phyloP scores from a whole-genome alignment of 2,888 invertebrate species.

The Andrena hattorfiana region DNA sequence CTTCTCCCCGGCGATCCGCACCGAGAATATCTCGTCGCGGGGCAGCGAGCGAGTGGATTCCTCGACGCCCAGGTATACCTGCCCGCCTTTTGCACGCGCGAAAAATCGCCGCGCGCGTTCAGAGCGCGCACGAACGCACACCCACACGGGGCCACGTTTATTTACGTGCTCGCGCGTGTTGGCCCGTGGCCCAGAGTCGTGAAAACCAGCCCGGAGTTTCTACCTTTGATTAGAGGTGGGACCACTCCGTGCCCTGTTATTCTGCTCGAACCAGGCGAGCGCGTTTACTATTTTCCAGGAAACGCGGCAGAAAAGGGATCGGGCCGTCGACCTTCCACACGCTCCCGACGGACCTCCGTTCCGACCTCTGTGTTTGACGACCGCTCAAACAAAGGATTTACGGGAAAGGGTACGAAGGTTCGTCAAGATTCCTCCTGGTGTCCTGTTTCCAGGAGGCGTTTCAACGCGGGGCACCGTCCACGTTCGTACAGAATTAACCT shows the following conservation, averaged over 20 bases:
- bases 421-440: neutral
- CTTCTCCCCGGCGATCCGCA: neutral
- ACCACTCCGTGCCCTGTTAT: constrained; percentile 61
- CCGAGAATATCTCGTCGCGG: constrained; percentile 13
- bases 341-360: constrained; percentile 19
- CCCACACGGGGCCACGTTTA: constrained; percentile 71
- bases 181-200: constrained; percentile 71
- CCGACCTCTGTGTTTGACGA: constrained; percentile 9
- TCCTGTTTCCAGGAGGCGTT: neutral
- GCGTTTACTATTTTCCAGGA: constrained; percentile 44
- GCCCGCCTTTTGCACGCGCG: neutral
- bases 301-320: constrained; percentile 12
- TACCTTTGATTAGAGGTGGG: constrained; percentile 48
- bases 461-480: neutral
- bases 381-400: constrained; percentile 38
- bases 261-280: constrained; percentile 23
- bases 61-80: constrained; percentile 13
- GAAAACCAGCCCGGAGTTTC: constrained; percentile 59
- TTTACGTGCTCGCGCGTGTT: constrained; percentile 73
- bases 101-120: constrained; percentile 4
- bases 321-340: constrained; percentile 74
- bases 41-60: neutral
- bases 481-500: too few species aligned
- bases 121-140: constrained; percentile 35
- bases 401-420: constrained; percentile 5